Base-by-base conservation (phyloP, 2,797 vertebrate genomes). In the Sebastes nivosus region DNA sequence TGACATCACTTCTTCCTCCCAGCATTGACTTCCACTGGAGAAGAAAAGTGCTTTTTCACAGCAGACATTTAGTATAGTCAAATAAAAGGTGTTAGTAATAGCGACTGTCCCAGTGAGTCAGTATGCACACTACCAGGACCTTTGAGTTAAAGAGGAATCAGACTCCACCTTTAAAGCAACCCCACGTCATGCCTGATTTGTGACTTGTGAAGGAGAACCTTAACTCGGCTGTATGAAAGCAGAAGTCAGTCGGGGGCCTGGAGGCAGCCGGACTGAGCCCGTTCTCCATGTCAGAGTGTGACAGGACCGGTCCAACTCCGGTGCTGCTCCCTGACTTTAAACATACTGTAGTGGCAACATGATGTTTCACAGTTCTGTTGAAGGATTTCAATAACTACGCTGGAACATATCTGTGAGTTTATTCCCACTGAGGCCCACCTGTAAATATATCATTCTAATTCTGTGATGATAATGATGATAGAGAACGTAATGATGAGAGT, bases 201-300 rank as follows among this genome's bases (percentile, higher is more conserved):
- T 13, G 54, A 75, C 81, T 81, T 74, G 75, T 63, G 69, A 70
- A 24, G 72, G n/a, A 14, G n/a, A n/a, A 66, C 59, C 58, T 78
- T 18, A 57, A 57, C 38, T 73, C 22, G 22, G 24, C 25, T 57
- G 64, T 66, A 7, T 65, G 71, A 63, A 67, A 61, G 57, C 4
- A 54, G 75, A 63, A 61, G 72, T 74, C 55, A 25, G 59, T 9
- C 42, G 16, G 55, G 29, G 30, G 64, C 34, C 68, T 54, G 68
- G 55, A 81, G 72, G 75, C 63, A 79, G 74, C 63, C 64, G 79
- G 81, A 76, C 75, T 70, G 74, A 87, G 52, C 59, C 66, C 36
- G 68, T 80, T 64, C 32, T 75, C 24, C 55, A 52, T 66, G 57
- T 76, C 70, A 27, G 75, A 36, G 42, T 75, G 72, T 78, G 65